Evolutionary conservation across 2,113 vertebrate genomes (phyloP).

Genomic region (Alexandromys fortis): DNA sequence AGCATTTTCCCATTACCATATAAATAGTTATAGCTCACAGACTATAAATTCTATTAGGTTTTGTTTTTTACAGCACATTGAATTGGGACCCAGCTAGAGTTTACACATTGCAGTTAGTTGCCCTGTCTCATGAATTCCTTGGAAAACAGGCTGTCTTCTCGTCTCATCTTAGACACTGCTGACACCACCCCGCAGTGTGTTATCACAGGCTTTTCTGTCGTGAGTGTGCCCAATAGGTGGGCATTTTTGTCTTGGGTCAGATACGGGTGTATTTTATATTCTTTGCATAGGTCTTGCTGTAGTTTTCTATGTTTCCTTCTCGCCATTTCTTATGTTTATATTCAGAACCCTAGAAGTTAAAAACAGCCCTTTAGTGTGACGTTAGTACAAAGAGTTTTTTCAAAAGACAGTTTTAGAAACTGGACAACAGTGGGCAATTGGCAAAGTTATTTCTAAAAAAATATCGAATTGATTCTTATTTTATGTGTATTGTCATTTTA

Average conservation of each 20-base stretch:
- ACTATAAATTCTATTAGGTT: neutral
- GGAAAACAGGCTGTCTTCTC: neutral
- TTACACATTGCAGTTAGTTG: neutral
- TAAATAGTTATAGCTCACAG: slow-evolving; percentile 1
- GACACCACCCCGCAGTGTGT: neutral
- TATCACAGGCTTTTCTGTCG: neutral
- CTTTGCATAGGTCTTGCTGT: neutral
- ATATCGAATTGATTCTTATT: neutral
- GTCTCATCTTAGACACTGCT: slow-evolving; percentile 4
- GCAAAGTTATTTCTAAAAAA: neutral
- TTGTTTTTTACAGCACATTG: slow-evolving; percentile 18
- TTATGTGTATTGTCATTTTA: neutral
- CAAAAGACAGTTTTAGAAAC: slow-evolving; percentile 18
- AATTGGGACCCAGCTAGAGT: slow-evolving; percentile 8
- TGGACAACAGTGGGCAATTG: neutral
- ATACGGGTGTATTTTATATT: neutral
- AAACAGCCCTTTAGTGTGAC: neutral
- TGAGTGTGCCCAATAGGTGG: neutral
- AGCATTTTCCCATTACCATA: neutral
- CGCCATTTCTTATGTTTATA: slow-evolving; percentile 41
- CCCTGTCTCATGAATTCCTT: slow-evolving; percentile 3
- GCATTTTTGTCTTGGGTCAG: slow-evolving; percentile 11
- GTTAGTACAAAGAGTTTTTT: neutral
- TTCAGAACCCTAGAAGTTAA: slow-evolving; percentile 33
- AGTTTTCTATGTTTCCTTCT: neutral